Base-by-base conservation (phyloP, 2,113 vertebrate species). In the Accipiter virgatus region DNA sequence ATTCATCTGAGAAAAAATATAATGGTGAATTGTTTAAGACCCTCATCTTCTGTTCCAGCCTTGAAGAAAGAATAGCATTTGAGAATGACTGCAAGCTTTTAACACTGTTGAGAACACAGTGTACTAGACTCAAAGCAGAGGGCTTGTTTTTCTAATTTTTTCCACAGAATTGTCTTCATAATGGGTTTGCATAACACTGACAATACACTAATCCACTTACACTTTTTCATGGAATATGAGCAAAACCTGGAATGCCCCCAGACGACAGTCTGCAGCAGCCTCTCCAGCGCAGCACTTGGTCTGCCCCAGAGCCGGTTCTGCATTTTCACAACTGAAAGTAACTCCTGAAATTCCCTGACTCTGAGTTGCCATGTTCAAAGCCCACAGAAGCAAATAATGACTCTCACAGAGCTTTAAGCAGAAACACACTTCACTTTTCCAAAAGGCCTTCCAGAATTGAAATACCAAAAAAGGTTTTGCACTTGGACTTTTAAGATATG, bases 211-310 rank as follows among this genome's bases (percentile, higher is more conserved):
- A 67, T 52, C 12, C 42, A 45, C 43, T 87, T 50, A 43, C 1
- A 67, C 3, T 3, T 58, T 88, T 90, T 61, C 81, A 86, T 48
- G n/a, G 34, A 90, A 27, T 1, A 19, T 31, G 23, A 40, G 7
- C 0, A 1, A 77, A 71, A 58, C 29, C 47, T 50, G 55, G 6
- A 47, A 45, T 65, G 45, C 5, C 31, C 66, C 31, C n/a, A 52
- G 25, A 22, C 58, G 40, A 55, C 5, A 25, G 47, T 9, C 7
- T 2, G 20, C 34, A 82, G 47, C 70, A 85, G 16, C n/a, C 32
- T 72, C 38, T 61, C 23, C 52, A 72, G 26, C 48, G 31, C 0
- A 0, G 50, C 10, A 29, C 32, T 42, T 2, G 0, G 2, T 25
- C 32, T 75, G 16, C 61, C 34, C 45, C 4, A 3, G 16, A 58